Evolutionary conservation across 2,888 invertebrate genomes (phyloP).

Genomic region (Allacma fusca): DNA sequence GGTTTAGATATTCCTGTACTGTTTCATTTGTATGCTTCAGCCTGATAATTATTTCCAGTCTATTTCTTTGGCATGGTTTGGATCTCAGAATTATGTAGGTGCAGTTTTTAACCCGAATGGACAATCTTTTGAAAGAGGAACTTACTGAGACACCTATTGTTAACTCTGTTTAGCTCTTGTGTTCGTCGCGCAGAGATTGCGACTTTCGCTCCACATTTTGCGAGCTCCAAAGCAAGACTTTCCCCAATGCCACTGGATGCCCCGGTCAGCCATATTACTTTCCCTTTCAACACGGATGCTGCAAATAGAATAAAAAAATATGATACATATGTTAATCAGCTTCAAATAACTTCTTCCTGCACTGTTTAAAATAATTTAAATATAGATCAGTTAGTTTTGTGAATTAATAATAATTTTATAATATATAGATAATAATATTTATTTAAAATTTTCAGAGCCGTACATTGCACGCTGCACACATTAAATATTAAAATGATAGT

Average conservation of each 20-base stretch:
- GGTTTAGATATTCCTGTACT: too few species aligned
- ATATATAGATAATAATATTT: neutral
- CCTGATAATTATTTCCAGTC: too few species aligned
- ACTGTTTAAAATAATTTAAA: neutral
- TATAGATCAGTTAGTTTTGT: neutral
- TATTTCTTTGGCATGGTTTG: too few species aligned
- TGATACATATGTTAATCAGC: too few species aligned
- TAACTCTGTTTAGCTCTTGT: slow-evolving; percentile 72
- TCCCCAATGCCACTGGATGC: slow-evolving; percentile 86
- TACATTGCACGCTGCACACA: too few species aligned
- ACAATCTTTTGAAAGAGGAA: too few species aligned
- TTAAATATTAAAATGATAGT: too few species aligned
- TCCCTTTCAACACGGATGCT: slow-evolving; percentile 69
- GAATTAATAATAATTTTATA: neutral
- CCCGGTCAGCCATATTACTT: slow-evolving; percentile 84
- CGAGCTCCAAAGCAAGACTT: slow-evolving; percentile 73
- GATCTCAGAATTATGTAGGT: too few species aligned
- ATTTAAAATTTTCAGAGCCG: too few species aligned
- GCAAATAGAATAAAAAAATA: neutral
- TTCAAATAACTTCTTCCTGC: too few species aligned
- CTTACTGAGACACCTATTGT: slow-evolving; percentile 67
- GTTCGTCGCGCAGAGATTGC: slow-evolving; percentile 74
- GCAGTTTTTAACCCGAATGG: too few species aligned
- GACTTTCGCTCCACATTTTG: slow-evolving; percentile 73
- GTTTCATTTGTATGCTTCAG: too few species aligned